Conservation (phyloP, 2,113 vertebrate species). For the Loxodonta africana region DNA sequence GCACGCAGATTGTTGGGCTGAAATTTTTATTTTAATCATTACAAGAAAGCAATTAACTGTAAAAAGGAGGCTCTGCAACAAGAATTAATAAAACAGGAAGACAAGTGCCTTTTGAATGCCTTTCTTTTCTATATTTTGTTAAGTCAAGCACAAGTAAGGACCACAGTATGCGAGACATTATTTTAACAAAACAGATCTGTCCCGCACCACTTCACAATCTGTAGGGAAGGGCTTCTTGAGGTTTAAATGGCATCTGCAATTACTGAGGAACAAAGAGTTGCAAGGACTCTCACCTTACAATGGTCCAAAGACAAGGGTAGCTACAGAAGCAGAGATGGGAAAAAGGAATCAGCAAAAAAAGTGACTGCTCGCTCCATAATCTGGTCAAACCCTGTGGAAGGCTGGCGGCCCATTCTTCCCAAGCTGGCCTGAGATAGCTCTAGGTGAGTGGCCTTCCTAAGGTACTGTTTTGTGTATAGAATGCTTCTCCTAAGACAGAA, state of each 20-base stretch:
- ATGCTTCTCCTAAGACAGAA: neutral
- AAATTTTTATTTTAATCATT: slow-evolving; percentile 26
- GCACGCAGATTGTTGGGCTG: neutral
- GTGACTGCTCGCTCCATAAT: too few species aligned
- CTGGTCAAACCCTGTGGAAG: neutral
- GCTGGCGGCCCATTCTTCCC: neutral
- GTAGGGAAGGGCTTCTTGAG: neutral
- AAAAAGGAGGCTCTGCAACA: neutral
- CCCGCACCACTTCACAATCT: neutral
- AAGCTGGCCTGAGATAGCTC: accelerated
- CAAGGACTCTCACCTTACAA: neutral
- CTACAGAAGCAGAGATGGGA: neutral
- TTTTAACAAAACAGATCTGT: neutral
- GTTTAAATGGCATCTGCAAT: neutral
- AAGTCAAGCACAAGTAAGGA: neutral
- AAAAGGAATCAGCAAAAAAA: neutral
- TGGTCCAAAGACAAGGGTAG: neutral
- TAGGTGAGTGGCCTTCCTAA: neutral
- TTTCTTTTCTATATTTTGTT: neutral
- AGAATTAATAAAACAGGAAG: neutral
- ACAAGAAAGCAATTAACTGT: neutral
- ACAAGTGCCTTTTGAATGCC: neutral
- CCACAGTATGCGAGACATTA: neutral
- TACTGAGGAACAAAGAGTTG: neutral
- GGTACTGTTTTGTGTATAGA: neutral